These are phyloP conservation scores for Thelaira solivaga DNA, from an alignment of 2,888 invertebrate genomes.

Conservation along the genomic window DNA sequence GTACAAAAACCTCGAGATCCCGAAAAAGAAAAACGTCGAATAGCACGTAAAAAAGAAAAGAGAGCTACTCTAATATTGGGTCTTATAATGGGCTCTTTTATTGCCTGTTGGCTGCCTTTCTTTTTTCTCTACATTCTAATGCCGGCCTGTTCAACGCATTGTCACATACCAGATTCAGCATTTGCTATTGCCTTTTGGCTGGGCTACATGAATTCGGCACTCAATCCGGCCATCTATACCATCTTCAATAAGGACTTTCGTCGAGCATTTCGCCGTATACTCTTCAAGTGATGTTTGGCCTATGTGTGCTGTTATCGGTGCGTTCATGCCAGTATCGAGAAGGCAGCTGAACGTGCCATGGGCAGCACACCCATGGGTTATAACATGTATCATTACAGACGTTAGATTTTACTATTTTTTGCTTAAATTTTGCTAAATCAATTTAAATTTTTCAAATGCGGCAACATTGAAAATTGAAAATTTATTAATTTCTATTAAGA, in stretches of 20 bases:
- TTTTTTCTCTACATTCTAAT: slow-evolving; percentile 94
- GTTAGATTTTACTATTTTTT: slow-evolving; percentile 72
- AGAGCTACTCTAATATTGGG: slow-evolving; percentile 97
- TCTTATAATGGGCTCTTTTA: slow-evolving; percentile 98
- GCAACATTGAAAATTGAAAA: too few species aligned
- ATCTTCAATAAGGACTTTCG: slow-evolving; percentile 99
- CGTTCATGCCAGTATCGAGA: slow-evolving; percentile 79
- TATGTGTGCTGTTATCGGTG: slow-evolving; percentile 90
- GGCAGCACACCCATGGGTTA: slow-evolving; percentile 78
- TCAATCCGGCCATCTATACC: slow-evolving; percentile 97
- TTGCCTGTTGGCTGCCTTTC: slow-evolving; percentile 98
- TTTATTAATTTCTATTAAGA: too few species aligned
- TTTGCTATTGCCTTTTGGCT: slow-evolving; percentile 97
- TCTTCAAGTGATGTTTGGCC: slow-evolving; percentile 95
- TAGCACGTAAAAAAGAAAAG: slow-evolving; percentile 97
- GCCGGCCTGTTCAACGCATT: slow-evolving; percentile 84
- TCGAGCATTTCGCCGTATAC: slow-evolving; percentile 94
- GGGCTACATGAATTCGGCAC: slow-evolving; percentile 97
- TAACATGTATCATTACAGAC: slow-evolving; percentile 76
- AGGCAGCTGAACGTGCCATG: slow-evolving; percentile 78
- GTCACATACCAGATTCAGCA: slow-evolving; percentile 88
- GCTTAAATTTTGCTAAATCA: slow-evolving; percentile 58
- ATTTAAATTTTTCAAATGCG: too few species aligned
- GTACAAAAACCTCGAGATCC: slow-evolving; percentile 91
- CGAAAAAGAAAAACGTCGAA: slow-evolving; percentile 92